phyloP scores from a whole-genome alignment of 2,888 invertebrate species.

The Pherbina coryleti region DNA sequence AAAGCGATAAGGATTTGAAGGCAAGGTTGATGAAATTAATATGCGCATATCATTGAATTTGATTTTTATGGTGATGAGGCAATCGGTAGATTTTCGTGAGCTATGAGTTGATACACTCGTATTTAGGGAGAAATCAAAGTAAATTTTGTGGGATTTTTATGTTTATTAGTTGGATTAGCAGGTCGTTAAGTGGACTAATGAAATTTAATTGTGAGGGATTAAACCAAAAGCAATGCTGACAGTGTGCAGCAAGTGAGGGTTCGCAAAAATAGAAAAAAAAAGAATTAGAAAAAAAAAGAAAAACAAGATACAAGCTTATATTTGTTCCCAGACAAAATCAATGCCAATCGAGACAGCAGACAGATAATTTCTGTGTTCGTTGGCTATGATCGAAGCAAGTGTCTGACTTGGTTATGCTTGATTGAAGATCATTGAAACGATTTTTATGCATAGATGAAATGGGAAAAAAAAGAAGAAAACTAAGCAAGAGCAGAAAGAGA shows the following conservation, averaged over 20 bases:
- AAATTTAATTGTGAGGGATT: constrained; percentile 51
- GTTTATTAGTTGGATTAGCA: constrained; percentile 65
- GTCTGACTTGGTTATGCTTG: constrained; percentile 58
- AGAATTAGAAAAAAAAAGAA: too few relatives aligned
- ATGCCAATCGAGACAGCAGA: constrained; percentile 12
- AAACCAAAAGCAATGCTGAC: neutral
- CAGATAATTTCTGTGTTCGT: constrained; percentile 18
- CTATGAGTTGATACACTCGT: constrained; percentile 29
- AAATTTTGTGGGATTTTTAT: constrained; percentile 57
- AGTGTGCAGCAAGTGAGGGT: neutral
- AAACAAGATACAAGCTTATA: neutral
- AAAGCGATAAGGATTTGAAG: constrained; percentile 27
- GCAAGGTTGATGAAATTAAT: constrained; percentile 34
- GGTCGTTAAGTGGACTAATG: constrained; percentile 60
- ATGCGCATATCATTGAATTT: constrained; percentile 27
- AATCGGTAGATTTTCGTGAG: neutral
- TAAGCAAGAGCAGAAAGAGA: neutral
- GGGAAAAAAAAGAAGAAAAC: neutral
- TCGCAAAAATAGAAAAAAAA: neutral
- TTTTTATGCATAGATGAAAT: neutral
- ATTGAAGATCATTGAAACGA: constrained; percentile 56
- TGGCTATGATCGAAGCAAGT: constrained; percentile 53
- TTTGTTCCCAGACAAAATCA: neutral
- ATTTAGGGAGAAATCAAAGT: constrained; percentile 49
- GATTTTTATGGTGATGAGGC: constrained; percentile 26